phyloP scores from a whole-genome alignment of 2,797 vertebrate species.

The Morus bassanus region DNA sequence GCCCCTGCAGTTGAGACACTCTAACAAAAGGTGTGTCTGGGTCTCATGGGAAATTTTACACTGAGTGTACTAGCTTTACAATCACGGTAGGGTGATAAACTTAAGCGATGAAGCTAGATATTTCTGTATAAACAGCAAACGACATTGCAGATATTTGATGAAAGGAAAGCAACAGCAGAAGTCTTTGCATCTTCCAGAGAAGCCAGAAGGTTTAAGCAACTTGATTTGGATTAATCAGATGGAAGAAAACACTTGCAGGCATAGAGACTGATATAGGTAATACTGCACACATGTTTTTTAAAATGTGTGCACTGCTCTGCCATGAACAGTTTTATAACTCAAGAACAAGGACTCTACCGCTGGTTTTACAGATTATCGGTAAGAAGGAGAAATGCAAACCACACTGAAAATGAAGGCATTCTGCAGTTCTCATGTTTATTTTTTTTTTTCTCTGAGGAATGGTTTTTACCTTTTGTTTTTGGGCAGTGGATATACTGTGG shows the following conservation, averaged over 20 bases:
- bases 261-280: not conserved
- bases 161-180: not conserved
- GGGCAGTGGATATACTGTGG: not conserved
- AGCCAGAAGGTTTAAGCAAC: not conserved
- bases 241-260: not conserved
- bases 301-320: not conserved
- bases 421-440: not conserved
- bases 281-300: not conserved
- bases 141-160: not conserved
- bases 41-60: not conserved
- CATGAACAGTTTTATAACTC: not conserved
- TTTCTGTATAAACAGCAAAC: not conserved
- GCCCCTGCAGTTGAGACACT: not conserved
- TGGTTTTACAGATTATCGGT: not conserved
- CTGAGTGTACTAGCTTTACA: not conserved
- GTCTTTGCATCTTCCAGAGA: not conserved
- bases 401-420: not conserved
- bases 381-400: not conserved
- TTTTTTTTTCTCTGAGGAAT: not conserved
- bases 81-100: not conserved
- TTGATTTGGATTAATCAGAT: slow-evolving; percentile 6
- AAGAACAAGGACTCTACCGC: not conserved
- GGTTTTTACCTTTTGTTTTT: not conserved
- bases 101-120: not conserved
- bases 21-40: not conserved